These are phyloP conservation scores for Ciconia maguari DNA, from an alignment of 2,113 vertebrate genomes.

Conservation along the genomic window DNA sequence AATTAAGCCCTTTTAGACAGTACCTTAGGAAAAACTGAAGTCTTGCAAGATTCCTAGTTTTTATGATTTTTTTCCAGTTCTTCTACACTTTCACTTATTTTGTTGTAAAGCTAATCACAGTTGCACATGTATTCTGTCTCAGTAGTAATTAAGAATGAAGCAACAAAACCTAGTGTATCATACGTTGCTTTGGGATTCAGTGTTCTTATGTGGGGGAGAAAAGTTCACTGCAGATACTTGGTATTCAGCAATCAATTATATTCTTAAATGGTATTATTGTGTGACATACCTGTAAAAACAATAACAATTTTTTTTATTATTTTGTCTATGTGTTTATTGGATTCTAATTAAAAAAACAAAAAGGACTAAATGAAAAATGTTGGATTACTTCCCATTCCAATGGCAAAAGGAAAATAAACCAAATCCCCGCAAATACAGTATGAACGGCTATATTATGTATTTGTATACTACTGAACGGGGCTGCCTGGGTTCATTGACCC, in stretches of 20 bases:
- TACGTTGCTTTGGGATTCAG: neutral
- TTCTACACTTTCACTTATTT: neutral
- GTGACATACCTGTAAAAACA: neutral
- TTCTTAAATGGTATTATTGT: neutral
- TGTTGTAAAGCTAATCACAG: neutral
- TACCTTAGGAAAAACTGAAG: neutral
- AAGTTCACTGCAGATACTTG: neutral
- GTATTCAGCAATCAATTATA: neutral
- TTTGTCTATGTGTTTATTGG: neutral
- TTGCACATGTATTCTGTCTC: neutral
- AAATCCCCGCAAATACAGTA: neutral
- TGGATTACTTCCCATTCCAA: neutral
- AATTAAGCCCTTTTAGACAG: neutral
- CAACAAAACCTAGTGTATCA: neutral
- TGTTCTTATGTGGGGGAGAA: neutral
- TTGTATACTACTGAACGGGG: constrained; percentile 36
- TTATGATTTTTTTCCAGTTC: neutral
- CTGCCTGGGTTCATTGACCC: constrained; percentile 13
- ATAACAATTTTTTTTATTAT: neutral
- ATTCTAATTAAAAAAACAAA: neutral
- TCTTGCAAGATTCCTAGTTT: neutral
- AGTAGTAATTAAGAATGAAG: constrained; percentile 27
- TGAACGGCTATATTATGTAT: neutral
- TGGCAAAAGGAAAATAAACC: neutral
- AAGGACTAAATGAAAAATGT: neutral